These are phyloP conservation scores for Drosophila biarmipes DNA, from an alignment of 1,140 invertebrate genomes.

Conservation along the genomic window DNA sequence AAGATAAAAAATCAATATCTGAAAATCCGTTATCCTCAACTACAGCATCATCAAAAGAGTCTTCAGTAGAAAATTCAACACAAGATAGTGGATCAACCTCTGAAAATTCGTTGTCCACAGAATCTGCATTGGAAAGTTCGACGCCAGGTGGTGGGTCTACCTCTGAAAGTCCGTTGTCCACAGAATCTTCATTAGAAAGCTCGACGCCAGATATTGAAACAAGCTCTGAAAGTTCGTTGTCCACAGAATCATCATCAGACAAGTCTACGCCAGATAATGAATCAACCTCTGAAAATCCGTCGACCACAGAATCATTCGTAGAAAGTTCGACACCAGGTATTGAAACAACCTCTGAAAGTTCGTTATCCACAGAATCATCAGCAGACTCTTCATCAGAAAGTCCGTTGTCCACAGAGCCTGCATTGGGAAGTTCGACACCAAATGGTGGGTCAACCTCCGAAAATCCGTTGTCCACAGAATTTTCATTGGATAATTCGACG, in stretches of 20 bases:
- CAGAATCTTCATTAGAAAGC: slow-evolving; percentile 2
- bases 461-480: background rate
- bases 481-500: too few relatives aligned
- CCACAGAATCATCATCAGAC: background rate
- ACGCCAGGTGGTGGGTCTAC: too few relatives aligned
- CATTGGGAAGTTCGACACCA: background rate
- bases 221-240: background rate
- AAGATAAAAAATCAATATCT: background rate
- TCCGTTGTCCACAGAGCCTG: background rate
- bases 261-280: background rate
- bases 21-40: background rate
- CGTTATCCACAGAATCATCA: background rate
- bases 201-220: background rate
- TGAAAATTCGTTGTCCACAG: background rate
- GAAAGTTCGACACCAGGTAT: background rate
- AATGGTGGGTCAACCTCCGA: too few relatives aligned
- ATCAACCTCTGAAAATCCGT: background rate
- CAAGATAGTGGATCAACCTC: background rate
- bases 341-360: background rate
- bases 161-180: background rate
- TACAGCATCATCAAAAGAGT: background rate
- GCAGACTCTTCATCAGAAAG: too few relatives aligned
- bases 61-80: background rate
- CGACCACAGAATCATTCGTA: background rate
- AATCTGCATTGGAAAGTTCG: background rate